Evolutionary conservation across 2,113 vertebrate species (phyloP).

Genomic region (Thalassoma bifasciatum): DNA sequence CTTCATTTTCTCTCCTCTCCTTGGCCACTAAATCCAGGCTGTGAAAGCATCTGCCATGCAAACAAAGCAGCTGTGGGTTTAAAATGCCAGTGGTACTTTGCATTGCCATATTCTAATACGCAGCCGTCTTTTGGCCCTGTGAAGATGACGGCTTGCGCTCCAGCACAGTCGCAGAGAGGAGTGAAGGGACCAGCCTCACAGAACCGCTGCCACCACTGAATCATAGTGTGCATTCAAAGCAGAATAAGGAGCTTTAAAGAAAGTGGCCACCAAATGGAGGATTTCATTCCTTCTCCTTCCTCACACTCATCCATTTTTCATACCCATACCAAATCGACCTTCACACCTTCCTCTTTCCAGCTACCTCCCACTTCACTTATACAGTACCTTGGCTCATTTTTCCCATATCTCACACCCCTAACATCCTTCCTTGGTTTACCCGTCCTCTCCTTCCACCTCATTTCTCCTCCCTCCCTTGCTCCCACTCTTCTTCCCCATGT

Average conservation of each 20-base stretch:
- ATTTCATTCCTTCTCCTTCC: conserved; percentile 52
- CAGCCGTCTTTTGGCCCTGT: conserved; percentile 3
- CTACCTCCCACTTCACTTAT: conserved; percentile 49
- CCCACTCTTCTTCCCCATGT: conserved; percentile 29
- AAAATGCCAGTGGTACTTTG: conserved; percentile 30
- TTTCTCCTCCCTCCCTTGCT: neutral
- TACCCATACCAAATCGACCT: conserved; percentile 55
- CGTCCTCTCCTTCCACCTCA: conserved; percentile 24
- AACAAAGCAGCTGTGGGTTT: conserved; percentile 25
- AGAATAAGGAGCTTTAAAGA: conserved; percentile 44
- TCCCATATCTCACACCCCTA: conserved; percentile 25
- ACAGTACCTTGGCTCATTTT: conserved; percentile 27
- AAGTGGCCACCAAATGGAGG: conserved; percentile 47
- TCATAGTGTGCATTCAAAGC: conserved; percentile 20
- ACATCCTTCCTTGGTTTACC: conserved; percentile 50
- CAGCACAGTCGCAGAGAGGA: neutral
- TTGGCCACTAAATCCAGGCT: conserved; percentile 10
- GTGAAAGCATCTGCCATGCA: conserved; percentile 19
- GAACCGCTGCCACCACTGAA: conserved; percentile 3
- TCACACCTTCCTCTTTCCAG: conserved; percentile 54
- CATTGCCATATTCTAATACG: conserved; percentile 8
- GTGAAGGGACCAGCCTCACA: conserved; percentile 20
- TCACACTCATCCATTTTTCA: conserved; percentile 64
- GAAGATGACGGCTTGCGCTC: conserved; percentile 8
- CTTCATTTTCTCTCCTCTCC: conserved; percentile 5